These are phyloP conservation scores for Galaxias olidus DNA, from an alignment of 2,797 vertebrate species.

Conservation along the genomic window DNA sequence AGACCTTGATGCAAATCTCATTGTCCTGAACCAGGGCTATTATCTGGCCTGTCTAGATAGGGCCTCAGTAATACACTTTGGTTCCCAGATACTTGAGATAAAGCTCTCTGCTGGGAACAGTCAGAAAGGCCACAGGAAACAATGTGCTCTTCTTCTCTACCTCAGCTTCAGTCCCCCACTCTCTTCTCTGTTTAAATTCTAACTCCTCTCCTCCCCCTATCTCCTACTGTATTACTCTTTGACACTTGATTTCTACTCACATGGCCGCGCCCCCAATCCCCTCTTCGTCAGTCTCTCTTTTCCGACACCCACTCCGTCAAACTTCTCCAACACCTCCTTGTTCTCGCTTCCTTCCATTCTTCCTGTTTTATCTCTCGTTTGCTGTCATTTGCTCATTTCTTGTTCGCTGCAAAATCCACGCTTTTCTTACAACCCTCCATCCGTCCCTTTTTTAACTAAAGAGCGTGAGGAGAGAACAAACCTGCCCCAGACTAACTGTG, in stretches of 20 bases:
- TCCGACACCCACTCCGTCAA: background rate
- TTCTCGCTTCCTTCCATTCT: background rate
- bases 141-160: conserved; percentile 22
- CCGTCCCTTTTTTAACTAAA: conserved; percentile 13
- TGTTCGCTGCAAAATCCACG: background rate
- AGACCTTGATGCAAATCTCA: conserved; percentile 69
- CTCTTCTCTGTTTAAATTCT: conserved; percentile 4
- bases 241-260: background rate
- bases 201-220: background rate
- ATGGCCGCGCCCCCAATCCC: background rate
- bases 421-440: background rate
- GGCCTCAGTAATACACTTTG: conserved; percentile 65
- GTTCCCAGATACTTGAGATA: conserved; percentile 63
- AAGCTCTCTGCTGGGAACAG: conserved; percentile 64
- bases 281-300: background rate
- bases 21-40: conserved; percentile 59
- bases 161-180: background rate
- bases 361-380: background rate
- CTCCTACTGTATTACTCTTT: background rate
- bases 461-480: conserved; percentile 29
- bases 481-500: conserved; percentile 43
- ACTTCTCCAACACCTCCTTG: background rate
- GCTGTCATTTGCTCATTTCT: background rate
- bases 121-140: conserved; percentile 47
- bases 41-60: conserved; percentile 61